Percentiles rank a stretch among this genome's conserved stretches.
These are phyloP conservation scores for Polypedilum vanderplanki DNA, from an alignment of 1,140 invertebrate genomes.

Conservation along the genomic window DNA sequence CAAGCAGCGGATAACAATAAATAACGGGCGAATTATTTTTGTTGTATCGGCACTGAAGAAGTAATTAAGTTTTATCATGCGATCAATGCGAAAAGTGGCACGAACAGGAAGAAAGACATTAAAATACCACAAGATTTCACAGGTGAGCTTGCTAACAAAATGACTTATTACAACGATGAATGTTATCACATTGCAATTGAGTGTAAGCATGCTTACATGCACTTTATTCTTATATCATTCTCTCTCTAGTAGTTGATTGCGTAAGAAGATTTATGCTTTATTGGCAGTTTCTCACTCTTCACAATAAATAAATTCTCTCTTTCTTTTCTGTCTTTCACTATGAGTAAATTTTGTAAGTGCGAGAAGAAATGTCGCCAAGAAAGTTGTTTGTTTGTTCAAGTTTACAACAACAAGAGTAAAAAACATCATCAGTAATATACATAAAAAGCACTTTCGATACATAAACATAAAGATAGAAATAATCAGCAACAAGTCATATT, in stretches of 20 bases:
- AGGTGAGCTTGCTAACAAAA: conserved; percentile 36
- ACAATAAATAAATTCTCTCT: background rate
- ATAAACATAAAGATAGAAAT: background rate
- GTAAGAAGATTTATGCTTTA: too few species aligned
- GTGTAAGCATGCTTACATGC: too few species aligned
- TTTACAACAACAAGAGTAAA: background rate
- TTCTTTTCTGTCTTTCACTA: background rate
- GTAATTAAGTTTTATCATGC: conserved; percentile 41
- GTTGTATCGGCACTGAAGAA: conserved; percentile 41
- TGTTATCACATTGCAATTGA: background rate
- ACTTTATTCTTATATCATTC: background rate
- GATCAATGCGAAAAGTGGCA: conserved; percentile 39
- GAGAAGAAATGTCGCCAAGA: background rate
- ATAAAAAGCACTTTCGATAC: background rate
- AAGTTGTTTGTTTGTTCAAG: conserved; percentile 1
- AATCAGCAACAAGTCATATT: background rate
- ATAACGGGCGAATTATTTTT: conserved; percentile 41
- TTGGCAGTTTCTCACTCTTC: too few species aligned
- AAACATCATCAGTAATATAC: background rate
- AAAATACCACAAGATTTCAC: conserved; percentile 44
- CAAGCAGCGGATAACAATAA: conserved; percentile 30
- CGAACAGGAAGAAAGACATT: conserved; percentile 41
- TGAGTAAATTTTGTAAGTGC: background rate
- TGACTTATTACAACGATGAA: background rate
- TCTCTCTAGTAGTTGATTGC: background rate